Evolutionary conservation across 1,140 invertebrate species (phyloP).

Genomic region (Planococcus citri): DNA sequence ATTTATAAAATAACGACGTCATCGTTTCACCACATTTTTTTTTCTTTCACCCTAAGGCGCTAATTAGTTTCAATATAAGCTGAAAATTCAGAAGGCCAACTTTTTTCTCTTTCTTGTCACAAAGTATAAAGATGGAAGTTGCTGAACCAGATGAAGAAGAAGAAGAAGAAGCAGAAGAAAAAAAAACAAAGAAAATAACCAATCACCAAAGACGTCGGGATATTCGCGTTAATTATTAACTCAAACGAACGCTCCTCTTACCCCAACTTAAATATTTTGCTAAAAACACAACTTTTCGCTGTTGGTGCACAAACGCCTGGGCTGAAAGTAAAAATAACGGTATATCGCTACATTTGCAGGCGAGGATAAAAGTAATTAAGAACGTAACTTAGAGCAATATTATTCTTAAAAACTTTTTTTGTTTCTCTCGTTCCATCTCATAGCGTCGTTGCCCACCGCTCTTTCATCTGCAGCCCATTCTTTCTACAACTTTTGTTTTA

Average conservation of each 20-base stretch:
- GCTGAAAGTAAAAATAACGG: conserved; percentile 2
- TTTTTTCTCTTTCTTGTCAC: too few species aligned
- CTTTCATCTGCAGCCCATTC: background rate
- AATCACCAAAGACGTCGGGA: background rate
- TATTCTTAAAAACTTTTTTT: background rate
- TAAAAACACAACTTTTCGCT: background rate
- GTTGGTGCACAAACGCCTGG: background rate
- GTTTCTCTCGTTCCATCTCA: background rate
- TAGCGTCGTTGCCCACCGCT: background rate
- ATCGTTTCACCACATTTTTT: too few species aligned
- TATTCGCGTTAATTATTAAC: background rate
- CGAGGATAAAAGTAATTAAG: background rate
- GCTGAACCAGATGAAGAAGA: too few species aligned
- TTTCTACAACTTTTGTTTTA: background rate
- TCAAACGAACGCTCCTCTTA: background rate
- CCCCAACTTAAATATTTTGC: background rate
- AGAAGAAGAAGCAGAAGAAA: background rate
- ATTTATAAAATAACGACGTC: too few species aligned
- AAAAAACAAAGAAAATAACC: background rate
- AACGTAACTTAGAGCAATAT: background rate
- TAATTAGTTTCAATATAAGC: background rate
- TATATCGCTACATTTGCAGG: conserved; percentile 2
- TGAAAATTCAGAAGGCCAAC: too few species aligned
- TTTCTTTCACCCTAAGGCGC: too few species aligned
- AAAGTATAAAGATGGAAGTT: too few species aligned